Conservation (phyloP, 1,140 invertebrate genomes). For the Uloborus diversus region DNA sequence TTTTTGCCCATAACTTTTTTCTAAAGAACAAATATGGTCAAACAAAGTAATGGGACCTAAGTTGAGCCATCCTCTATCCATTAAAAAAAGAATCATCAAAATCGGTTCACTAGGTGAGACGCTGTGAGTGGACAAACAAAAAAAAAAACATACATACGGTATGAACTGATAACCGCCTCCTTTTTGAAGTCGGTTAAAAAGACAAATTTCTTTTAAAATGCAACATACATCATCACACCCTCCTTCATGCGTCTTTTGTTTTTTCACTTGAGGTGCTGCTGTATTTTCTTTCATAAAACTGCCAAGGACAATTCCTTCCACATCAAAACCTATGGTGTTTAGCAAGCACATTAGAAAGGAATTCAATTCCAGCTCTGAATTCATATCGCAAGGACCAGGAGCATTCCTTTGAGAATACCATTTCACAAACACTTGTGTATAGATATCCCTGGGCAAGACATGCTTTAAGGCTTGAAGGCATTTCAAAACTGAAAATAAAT, state of each 20-base stretch:
- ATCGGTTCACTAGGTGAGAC: too few species aligned
- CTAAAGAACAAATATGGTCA: too few species aligned
- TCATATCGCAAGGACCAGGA: conserved; percentile 82
- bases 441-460: conserved; percentile 77
- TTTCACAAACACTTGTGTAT: conserved; percentile 79
- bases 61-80: too few species aligned
- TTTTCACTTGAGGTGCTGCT: conserved; percentile 47
- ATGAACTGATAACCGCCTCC: too few species aligned
- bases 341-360: conserved; percentile 74
- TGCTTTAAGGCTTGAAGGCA: conserved; percentile 78
- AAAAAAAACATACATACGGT: too few species aligned
- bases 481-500: conserved; percentile 60
- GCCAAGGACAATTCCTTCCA: conserved; percentile 71
- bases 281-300: conserved; percentile 9
- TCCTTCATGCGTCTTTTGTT: conserved; percentile 60
- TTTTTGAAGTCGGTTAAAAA: too few species aligned
- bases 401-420: conserved; percentile 90
- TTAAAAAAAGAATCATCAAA: too few species aligned
- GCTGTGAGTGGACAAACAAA: too few species aligned
- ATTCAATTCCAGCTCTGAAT: conserved; percentile 81
- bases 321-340: conserved; percentile 76
- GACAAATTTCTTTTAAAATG: too few species aligned
- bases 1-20: too few species aligned
- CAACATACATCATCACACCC: conserved; percentile 61
- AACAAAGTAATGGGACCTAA: too few species aligned